phyloP scores from a whole-genome alignment of 2,888 invertebrate species.

The Eudemis profundana region DNA sequence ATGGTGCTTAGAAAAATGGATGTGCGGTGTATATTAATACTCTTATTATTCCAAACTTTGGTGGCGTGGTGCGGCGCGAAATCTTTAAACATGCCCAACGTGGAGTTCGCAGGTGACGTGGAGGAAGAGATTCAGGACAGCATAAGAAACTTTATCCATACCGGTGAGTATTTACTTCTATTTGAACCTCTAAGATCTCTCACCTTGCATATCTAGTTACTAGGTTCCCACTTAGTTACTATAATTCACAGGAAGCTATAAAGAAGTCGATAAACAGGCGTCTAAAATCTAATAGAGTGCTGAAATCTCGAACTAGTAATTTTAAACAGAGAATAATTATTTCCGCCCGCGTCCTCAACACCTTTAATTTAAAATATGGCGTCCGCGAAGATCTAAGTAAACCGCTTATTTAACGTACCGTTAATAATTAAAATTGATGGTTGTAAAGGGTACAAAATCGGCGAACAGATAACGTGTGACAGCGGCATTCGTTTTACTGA shows the following conservation, averaged over 20 bases:
- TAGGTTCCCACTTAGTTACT: too few species aligned
- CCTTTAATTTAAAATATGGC: slow-evolving; percentile 45
- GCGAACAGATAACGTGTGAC: slow-evolving; percentile 36
- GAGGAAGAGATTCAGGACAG: slow-evolving; percentile 69
- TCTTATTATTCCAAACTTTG: slow-evolving; percentile 76
- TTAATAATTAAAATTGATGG: slow-evolving; percentile 65
- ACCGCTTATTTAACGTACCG: slow-evolving; percentile 48
- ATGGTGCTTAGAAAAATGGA: slow-evolving; percentile 73
- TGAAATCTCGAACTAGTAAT: background rate
- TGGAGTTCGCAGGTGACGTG: slow-evolving; percentile 54
- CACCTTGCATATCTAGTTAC: too few species aligned
- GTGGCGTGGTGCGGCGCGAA: slow-evolving; percentile 76
- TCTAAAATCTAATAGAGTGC: background rate
- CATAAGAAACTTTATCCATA: slow-evolving; percentile 75
- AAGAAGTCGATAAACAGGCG: background rate
- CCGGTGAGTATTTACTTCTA: slow-evolving; percentile 64
- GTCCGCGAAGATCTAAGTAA: slow-evolving; percentile 47
- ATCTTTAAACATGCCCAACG: slow-evolving; percentile 60
- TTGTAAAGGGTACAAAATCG: slow-evolving; percentile 54
- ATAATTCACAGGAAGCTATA: background rate
- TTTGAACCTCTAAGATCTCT: too few species aligned
- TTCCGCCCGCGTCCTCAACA: slow-evolving; percentile 46
- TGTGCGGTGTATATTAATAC: slow-evolving; percentile 77
- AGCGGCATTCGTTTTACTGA: slow-evolving; percentile 24
- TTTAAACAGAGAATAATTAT: background rate